Evolutionary conservation across 2,113 vertebrate genomes (phyloP), one percentile per base, ranked within the genome.

Genomic region (Australoheros scitulus): DNA sequence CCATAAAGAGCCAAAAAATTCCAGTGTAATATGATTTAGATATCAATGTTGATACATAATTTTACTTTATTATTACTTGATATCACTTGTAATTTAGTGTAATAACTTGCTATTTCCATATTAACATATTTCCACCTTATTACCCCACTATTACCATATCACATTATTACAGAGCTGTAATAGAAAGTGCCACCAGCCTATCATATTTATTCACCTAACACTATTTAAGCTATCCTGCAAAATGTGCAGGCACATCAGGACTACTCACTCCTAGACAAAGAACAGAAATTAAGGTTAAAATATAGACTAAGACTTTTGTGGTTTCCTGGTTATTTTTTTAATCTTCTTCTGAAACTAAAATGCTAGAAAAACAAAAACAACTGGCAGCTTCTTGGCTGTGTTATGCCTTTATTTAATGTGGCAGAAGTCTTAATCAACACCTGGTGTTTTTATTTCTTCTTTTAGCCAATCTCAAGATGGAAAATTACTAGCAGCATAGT

Each of bases 391-490:
- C 18, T 65, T 61, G 60, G 14, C 60, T 86, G 50, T 86, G 50
- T 84, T 77, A 11, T 15, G 3, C 36, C 20, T 63, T 50, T 57
- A 63, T 63, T 68, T 41, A 78, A 60, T 64, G 18, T 75, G 41
- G 34, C 68, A 36, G 56, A 22, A 60, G 18, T 59, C 84, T 76
- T 24, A 85, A 80, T 56, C 56, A 76, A 74, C 80, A 86, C 81
- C 87, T 87, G 75, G 68, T 76, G 75, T 84, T 86, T 80, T 82
- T 60, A 64, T 80, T 61, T 64, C 22, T 76, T 77, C 22, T 76
- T 80, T 47, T 64, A 85, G 83, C 50, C 47, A 20, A 64, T 86
- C 57, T 80, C 55, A 80, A 61, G 47, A 75, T 77, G 15, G 52
- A 77, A 76, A 76, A 83, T 81, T 55, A 59, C 70, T 56, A 56